phyloP scores from a whole-genome alignment of 2,888 invertebrate species.

The Lasioglossum morio region DNA sequence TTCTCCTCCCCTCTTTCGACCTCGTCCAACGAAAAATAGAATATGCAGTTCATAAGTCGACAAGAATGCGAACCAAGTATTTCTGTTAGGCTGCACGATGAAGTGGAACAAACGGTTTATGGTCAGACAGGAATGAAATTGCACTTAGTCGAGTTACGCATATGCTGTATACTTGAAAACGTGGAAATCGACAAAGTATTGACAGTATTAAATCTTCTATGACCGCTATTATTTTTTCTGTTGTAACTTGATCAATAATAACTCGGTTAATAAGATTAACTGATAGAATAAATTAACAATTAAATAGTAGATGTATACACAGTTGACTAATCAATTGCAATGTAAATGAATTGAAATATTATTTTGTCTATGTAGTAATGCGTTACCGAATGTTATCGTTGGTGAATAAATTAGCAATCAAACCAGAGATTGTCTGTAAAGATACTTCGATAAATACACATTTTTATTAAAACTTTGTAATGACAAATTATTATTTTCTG shows the following conservation, averaged over 20 bases:
- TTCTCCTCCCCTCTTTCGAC: background rate
- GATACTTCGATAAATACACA: too few species aligned
- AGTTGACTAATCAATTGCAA: background rate
- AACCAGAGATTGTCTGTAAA: too few species aligned
- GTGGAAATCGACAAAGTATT: background rate
- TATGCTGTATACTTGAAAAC: background rate
- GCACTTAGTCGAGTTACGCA: background rate
- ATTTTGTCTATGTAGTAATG: too few species aligned
- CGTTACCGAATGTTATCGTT: too few species aligned
- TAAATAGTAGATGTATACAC: background rate
- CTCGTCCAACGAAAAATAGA: slow-evolving; percentile 14
- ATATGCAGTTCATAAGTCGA: background rate
- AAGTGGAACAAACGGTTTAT: background rate
- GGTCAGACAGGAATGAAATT: background rate
- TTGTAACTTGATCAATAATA: too few species aligned
- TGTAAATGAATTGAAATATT: background rate
- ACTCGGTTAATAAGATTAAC: too few species aligned
- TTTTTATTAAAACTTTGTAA: too few species aligned
- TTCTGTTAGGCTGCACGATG: background rate
- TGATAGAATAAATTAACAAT: background rate
- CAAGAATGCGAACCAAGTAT: slow-evolving; percentile 3
- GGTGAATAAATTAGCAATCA: too few species aligned
- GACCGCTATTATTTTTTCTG: too few species aligned
- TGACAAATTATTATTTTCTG: too few species aligned
- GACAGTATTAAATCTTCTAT: too few species aligned